Percentiles rank a stretch among this genome's conserved stretches.
Conservation (phyloP, 2,888 invertebrate species). For the Altica lythri region DNA sequence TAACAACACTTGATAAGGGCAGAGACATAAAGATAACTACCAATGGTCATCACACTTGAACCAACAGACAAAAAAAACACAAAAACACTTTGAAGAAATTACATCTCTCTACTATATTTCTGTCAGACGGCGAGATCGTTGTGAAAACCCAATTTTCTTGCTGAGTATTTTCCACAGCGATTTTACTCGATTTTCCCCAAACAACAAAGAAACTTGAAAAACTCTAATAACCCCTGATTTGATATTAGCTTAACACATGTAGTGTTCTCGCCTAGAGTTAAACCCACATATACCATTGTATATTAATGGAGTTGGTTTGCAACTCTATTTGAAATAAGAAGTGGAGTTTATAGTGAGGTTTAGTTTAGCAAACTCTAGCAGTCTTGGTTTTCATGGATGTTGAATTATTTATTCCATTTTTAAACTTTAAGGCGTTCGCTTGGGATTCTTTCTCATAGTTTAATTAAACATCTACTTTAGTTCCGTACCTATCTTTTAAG, state of each 20-base stretch:
- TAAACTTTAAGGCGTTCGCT: too few species aligned
- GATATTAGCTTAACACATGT: slow-evolving; percentile 28
- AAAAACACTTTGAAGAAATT: too few species aligned
- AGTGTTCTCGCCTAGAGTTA: slow-evolving; percentile 13
- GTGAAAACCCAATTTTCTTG: slow-evolving; percentile 27
- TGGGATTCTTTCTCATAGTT: too few species aligned
- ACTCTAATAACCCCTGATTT: slow-evolving; percentile 32
- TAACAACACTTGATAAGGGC: too few species aligned
- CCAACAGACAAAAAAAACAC: too few species aligned
- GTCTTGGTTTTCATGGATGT: too few species aligned
- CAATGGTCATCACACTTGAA: too few species aligned
- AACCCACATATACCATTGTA: slow-evolving; percentile 7
- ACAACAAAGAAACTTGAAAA: slow-evolving; percentile 23
- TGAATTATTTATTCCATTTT: too few species aligned
- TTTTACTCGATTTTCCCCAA: slow-evolving; percentile 25
- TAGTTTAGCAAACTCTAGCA: too few species aligned
- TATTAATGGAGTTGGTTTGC: background rate
- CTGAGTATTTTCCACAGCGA: slow-evolving; percentile 18
- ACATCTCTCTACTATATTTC: slow-evolving; percentile 19
- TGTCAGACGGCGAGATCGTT: slow-evolving; percentile 14
- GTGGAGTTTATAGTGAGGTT: slow-evolving; percentile 8
- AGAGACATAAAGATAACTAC: too few species aligned
- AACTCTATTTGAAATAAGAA: slow-evolving; percentile 6
- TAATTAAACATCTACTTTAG: too few species aligned
- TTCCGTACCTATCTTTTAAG: too few species aligned